A percentile compares a stretch with the other conserved stretches of the same genome.
Evolutionary conservation across 2,888 invertebrate species (phyloP).

Genomic region (Galerucella calmariensis): DNA sequence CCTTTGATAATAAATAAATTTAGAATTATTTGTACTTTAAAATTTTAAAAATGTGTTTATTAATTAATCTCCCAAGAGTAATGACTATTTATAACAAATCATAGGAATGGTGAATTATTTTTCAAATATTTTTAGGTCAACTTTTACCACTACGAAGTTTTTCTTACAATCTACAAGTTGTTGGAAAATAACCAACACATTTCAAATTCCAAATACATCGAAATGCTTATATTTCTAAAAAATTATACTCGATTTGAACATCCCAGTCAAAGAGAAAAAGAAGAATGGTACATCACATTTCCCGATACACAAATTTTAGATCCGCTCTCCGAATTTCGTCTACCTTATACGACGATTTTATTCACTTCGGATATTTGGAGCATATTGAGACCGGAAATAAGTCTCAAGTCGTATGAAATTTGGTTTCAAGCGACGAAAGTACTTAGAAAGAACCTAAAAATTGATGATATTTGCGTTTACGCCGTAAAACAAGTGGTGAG

Average conservation of each 20-base stretch:
- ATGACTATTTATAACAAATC: no score
- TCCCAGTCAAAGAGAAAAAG: slow-evolving; percentile 64
- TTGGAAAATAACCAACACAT: slow-evolving; percentile 37
- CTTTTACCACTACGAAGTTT: slow-evolving; percentile 69
- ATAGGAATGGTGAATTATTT: no score
- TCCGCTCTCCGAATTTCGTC: slow-evolving; percentile 66
- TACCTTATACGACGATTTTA: slow-evolving; percentile 64
- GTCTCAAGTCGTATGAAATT: slow-evolving; percentile 51
- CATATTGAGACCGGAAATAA: slow-evolving; percentile 56
- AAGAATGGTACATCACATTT: slow-evolving; percentile 64
- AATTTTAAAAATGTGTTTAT: no score
- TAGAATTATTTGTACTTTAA: no score
- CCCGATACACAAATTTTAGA: slow-evolving; percentile 62
- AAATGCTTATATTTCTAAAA: slow-evolving; percentile 57
- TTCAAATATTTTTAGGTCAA: slow-evolving; percentile 59
- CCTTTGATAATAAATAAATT: no score
- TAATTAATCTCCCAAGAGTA: no score
- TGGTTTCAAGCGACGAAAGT: slow-evolving; percentile 65
- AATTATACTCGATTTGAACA: slow-evolving; percentile 60
- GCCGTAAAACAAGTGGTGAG: slow-evolving; percentile 66
- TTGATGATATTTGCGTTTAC: slow-evolving; percentile 65
- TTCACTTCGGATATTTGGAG: slow-evolving; percentile 63
- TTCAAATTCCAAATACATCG: slow-evolving; percentile 29
- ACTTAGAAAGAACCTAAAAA: slow-evolving; percentile 59
- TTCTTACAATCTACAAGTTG: slow-evolving; percentile 64